Conservation (phyloP, 2,797 vertebrate genomes). For the Zenarchopterus dispar region DNA sequence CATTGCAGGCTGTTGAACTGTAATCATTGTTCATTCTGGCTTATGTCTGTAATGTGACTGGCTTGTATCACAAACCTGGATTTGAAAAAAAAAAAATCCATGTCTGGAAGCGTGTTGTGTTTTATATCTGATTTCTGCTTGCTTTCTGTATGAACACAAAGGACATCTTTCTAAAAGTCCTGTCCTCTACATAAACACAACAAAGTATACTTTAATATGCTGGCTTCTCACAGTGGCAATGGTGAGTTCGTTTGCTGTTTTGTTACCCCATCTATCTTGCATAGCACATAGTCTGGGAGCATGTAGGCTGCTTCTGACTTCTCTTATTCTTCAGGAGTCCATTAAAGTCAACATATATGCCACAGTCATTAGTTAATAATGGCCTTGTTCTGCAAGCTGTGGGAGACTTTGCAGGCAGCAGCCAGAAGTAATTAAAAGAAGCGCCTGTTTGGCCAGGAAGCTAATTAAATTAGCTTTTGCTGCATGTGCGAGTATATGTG, state of each 20-base stretch:
- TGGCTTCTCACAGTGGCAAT: conserved; percentile 9
- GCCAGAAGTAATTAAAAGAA: conserved; percentile 78
- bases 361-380: conserved; percentile 55
- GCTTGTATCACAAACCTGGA: conserved; percentile 29
- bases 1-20: conserved; percentile 35
- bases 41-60: conserved; percentile 46
- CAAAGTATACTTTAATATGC: conserved; percentile 20
- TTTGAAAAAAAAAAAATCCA: conserved; percentile 27
- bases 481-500: conserved; percentile 20
- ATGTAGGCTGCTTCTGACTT: conserved; percentile 33
- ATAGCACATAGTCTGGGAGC: conserved; percentile 16
- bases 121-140: conserved; percentile 42
- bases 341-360: conserved; percentile 40
- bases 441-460: conserved; percentile 68
- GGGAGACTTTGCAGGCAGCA: conserved; percentile 51
- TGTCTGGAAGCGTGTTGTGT: conserved; percentile 15
- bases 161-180: conserved; percentile 11
- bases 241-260: conserved; percentile 15
- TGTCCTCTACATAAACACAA: conserved; percentile 9
- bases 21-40: conserved; percentile 51
- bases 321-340: conserved; percentile 21
- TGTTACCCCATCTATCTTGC: conserved; percentile 26
- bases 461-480: conserved; percentile 78
- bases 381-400: conserved; percentile 52
- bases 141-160: conserved; percentile 38